Evolutionary conservation across 2,888 invertebrate species (phyloP), one percentile per base, ranked within the genome.

Genomic region (Drosophila monieri): DNA sequence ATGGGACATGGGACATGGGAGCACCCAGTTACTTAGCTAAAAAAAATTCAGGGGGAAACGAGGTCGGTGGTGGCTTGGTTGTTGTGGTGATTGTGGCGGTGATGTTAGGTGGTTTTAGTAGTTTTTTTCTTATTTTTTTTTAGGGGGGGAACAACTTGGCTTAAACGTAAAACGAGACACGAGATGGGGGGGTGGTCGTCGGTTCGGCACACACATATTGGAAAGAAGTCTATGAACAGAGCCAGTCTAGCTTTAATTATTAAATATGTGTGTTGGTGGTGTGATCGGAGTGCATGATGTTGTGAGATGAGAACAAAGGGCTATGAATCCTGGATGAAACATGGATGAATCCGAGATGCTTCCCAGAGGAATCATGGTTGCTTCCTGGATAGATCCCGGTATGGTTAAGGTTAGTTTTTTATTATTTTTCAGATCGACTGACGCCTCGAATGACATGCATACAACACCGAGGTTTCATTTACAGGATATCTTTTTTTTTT

Each of bases 371-470:
- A 6, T 43, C 21, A 21, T 12, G 21, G 43, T 37, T 21, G 37
- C 1, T 27, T 23, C n/a, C 23, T 47, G 25, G 14, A 39, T 44
- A 51, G 32, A 27, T 47, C 23, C 48, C 32, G 25, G 30, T n/a
- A 43, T 48, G 35, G 21, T 37, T 18, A 12, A 23, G 15, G 44
- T 32, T 18, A 49, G 10, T 43, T 30, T 8, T 5, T 14, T 41
- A 1, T 35, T 35, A n/a, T 35, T 35, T 12, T 35, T 35, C 35
- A 35, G 39, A 41, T 10, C 52, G 35, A 18, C 21, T 27, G 58
- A 70, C 46, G 51, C 70, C 55, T 64, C 70, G 66, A 66, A 32
- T 57, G 44, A 66, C 66, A 67, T 67, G 70, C 67, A 67, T 58
- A 69, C 49, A 68, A 66, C 48, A 67, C 39, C 35, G 47, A 37